phyloP scores from a whole-genome alignment of 2,797 vertebrate species.

The Phoeniculus purpureus region DNA sequence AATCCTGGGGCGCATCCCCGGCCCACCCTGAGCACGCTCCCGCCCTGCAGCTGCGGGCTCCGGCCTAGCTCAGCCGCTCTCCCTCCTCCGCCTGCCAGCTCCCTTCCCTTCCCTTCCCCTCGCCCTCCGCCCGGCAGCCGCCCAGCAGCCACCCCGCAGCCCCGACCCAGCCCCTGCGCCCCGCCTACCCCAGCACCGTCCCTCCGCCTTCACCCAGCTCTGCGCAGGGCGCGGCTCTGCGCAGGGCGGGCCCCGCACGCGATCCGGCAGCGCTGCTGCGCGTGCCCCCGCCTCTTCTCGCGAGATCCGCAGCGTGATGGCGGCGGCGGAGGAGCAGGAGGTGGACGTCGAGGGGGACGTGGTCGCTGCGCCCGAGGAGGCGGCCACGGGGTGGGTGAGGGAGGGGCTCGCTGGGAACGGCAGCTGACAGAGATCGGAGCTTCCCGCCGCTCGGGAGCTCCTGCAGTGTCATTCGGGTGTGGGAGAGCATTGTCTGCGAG shows the following conservation, averaged over 20 bases:
- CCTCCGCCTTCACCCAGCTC: neutral
- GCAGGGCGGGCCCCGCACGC: accelerated
- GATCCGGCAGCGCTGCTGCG: accelerated
- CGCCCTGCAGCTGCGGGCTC: neutral
- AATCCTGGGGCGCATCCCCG: neutral
- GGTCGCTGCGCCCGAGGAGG: neutral
- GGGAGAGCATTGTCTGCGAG: neutral
- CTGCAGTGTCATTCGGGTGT: neutral
- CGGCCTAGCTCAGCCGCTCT: neutral
- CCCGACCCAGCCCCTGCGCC: neutral
- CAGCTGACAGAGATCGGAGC: no score
- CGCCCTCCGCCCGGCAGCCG: accelerated
- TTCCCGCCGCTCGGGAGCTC: neutral
- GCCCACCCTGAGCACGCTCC: neutral
- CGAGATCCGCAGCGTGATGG: constrained; percentile 52
- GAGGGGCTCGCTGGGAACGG: no score
- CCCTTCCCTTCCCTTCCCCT: neutral
- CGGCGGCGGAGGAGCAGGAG: constrained; percentile 71
- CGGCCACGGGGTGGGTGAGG: constrained; percentile 45
- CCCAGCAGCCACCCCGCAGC: neutral
- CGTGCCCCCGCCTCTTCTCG: neutral
- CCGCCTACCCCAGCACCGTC: neutral
- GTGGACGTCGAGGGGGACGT: constrained; percentile 78
- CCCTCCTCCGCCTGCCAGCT: neutral
- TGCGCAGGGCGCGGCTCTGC: neutral